Evolutionary conservation across 2,113 vertebrate species (phyloP).

Genomic region (Capra hircus): DNA sequence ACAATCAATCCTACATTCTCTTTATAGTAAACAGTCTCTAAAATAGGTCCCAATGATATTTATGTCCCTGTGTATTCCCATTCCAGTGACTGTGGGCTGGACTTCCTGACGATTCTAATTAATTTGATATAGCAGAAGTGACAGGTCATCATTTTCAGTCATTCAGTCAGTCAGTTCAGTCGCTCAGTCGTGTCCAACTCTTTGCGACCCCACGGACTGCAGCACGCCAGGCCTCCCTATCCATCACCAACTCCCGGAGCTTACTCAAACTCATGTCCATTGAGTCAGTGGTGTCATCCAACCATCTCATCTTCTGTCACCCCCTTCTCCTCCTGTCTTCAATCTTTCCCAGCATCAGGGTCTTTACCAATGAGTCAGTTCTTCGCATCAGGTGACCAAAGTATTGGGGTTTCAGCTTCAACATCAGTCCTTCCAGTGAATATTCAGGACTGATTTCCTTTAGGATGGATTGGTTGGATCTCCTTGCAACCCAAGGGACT

Average conservation of each 20-base stretch:
- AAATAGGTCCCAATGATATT: neutral
- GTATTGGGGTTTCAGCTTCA: neutral
- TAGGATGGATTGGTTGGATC: neutral
- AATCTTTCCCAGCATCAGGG: neutral
- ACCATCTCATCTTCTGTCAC: neutral
- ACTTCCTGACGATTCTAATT: neutral
- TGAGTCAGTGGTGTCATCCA: neutral
- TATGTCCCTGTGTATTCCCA: neutral
- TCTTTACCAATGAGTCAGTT: neutral
- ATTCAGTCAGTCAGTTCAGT: neutral
- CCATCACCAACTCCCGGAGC: neutral
- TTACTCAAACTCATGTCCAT: neutral
- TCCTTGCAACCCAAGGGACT: neutral
- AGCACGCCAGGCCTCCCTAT: neutral
- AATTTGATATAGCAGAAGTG: neutral
- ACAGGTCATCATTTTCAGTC: neutral
- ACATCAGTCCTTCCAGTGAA: neutral
- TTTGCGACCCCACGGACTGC: rapidly evolving
- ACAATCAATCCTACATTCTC: neutral
- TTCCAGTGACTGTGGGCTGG: neutral
- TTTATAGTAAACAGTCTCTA: neutral
- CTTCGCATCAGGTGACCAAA: neutral
- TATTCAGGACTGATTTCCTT: neutral
- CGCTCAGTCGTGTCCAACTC: neutral
- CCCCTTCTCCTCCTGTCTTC: neutral